phyloP scores from a whole-genome alignment of 1,140 invertebrate species.

The Saccostrea cuccullata region DNA sequence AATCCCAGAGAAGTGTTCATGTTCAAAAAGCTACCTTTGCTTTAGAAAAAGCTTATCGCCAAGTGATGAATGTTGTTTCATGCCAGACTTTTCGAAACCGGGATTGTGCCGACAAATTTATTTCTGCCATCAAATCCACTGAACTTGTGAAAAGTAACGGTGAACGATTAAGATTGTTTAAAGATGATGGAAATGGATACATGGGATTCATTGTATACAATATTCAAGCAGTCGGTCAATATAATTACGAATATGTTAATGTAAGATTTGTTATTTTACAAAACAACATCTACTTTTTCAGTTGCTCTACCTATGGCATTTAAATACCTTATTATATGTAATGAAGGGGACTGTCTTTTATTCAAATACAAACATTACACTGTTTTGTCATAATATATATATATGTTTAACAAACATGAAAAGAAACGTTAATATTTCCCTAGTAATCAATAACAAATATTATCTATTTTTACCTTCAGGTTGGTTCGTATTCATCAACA shows the following conservation, averaged over 20 bases:
- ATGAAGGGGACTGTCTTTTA: too few relatives aligned
- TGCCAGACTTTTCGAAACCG: constrained; percentile 28
- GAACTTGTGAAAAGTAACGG: constrained; percentile 36
- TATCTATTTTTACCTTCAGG: constrained; percentile 14
- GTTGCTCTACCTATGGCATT: too few relatives aligned
- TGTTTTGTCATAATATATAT: too few relatives aligned
- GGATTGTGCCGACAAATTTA: constrained; percentile 28
- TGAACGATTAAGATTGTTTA: constrained; percentile 54
- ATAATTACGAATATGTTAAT: constrained; percentile 52
- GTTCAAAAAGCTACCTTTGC: constrained; percentile 61
- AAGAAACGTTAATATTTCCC: too few relatives aligned
- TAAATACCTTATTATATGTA: too few relatives aligned
- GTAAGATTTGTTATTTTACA: constrained; percentile 36
- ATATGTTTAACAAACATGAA: too few relatives aligned
- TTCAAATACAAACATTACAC: too few relatives aligned
- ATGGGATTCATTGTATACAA: constrained; percentile 65
- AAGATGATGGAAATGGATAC: constrained; percentile 65
- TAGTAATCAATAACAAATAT: too few relatives aligned
- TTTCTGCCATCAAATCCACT: constrained; percentile 24
- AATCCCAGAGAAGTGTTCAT: constrained; percentile 63
- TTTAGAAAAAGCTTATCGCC: constrained; percentile 31
- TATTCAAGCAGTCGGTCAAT: constrained; percentile 52
- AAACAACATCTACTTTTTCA: too few relatives aligned
- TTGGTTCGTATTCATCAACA: constrained; percentile 42
- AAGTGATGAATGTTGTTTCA: background rate